A percentile compares a stretch with the other conserved stretches of the same genome.
These are phyloP conservation scores for Cochlearius cochlearius DNA, from an alignment of 2,113 vertebrate species.

Conservation along the genomic window DNA sequence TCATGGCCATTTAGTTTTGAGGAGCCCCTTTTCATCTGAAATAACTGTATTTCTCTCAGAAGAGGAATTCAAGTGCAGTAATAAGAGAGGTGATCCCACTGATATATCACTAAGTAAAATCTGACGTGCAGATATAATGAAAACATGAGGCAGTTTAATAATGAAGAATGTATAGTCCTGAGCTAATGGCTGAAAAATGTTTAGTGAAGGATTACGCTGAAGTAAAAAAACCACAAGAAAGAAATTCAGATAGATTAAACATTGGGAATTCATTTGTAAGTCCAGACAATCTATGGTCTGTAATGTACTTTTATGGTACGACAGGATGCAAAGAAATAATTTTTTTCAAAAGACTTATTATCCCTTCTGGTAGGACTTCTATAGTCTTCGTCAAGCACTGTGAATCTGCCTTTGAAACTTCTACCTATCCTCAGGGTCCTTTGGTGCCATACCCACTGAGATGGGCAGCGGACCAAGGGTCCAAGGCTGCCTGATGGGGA, in stretches of 20 bases:
- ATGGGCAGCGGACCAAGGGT: neutral
- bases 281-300: slow-evolving; percentile 61
- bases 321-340: neutral
- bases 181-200: slow-evolving; percentile 65
- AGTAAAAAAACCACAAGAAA: slow-evolving; percentile 67
- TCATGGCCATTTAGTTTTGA: neutral
- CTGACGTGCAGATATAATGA: slow-evolving; percentile 56
- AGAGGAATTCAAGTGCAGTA: slow-evolving; percentile 35
- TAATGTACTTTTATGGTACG: neutral
- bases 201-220: slow-evolving; percentile 53
- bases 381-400: neutral
- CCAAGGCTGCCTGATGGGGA: neutral
- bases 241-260: slow-evolving; percentile 64
- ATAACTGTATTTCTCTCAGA: neutral
- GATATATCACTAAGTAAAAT: slow-evolving; percentile 57
- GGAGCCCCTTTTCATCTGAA: slow-evolving; percentile 8
- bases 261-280: slow-evolving; percentile 67
- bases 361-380: slow-evolving; percentile 12
- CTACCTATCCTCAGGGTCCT: neutral
- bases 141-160: slow-evolving; percentile 60
- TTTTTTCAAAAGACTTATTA: neutral
- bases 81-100: slow-evolving; percentile 50
- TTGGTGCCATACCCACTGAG: neutral
- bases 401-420: neutral
- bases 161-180: slow-evolving; percentile 64